Evolutionary conservation across 1,140 invertebrate species (phyloP), one percentile per base, ranked within the genome.

Genomic region (Bombus picipes): DNA sequence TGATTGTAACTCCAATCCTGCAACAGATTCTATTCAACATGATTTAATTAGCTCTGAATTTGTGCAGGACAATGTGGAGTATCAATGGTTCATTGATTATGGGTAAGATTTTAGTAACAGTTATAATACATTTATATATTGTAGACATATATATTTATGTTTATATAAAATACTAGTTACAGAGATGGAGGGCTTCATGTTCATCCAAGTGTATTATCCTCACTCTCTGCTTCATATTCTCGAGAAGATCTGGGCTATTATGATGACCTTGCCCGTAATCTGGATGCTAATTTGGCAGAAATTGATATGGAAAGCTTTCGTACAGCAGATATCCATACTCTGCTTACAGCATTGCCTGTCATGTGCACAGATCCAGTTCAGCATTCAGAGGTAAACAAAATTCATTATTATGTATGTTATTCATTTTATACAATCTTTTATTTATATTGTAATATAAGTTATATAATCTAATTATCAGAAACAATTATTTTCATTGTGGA

Each of bases 301-400:
- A 98, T 98, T 57, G 98, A 99, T 94, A 99, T 99, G 97, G 98
- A 99, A 94, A 98, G 98, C 93, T 99, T 98, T 95, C 96, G 97
- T 86, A 98, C 98, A 15, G 97, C 98, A 94, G 98, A 99, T 92
- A 99, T 99, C 92, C 97, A 98, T 92, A 97, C 97, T 83, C 95
- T 98, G 91, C 96, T 98, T 71, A 97, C 97, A 57, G 97, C 97
- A 92, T 94, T 98, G 91, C 97, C 97, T 59, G 97, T 97, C 39
- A 97, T 97, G 95, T 97, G 96, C 92, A 93, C 95, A 68, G 94
- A 96, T 91, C 95, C 95, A 83, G 93, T 96, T 94, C 94, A 95
- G 93, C 94, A 94, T 90, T 95, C 94, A 57, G 95, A 95, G 91
- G 94, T 95, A 93, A 89, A 43, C 73, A 79, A 59, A 59, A 62